Base-by-base conservation (phyloP, 2,888 invertebrate genomes). In the Habrosyne pyritoides region DNA sequence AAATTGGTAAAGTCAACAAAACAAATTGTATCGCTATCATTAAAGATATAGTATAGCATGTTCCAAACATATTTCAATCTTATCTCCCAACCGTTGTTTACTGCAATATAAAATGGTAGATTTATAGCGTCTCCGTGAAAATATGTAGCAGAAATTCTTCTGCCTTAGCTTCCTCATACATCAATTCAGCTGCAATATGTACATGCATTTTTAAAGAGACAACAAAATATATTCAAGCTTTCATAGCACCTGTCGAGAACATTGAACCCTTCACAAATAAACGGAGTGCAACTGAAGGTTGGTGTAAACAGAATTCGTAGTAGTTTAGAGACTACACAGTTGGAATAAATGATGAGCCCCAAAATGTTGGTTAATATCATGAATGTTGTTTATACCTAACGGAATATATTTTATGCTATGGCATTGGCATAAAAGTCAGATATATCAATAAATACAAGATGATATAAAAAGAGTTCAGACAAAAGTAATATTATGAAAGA, bases 141-240 rank as follows among this genome's bases (percentile, higher is more conserved):
- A 49, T 49, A 18, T 18, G 18, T 10, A 21, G 48, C 7, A 21
- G 14, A 28, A 28, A 49, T 28, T 49, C 18, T 14, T 28, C n/a
- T 33, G 33, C 33, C 14, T 28, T 10, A 1, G n/a, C 21, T 49
- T 1, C 21, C 49, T 28, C 49, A 28, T 28, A 49, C 21, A 28
- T 28, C 49, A 49, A 26, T 10, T 28, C 28, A 14, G 5, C 28
- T 14, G 10, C 28, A 5, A n/a, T 28, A n/a, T 28, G 10, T 4
- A 50, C 21, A 50, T 50, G 50, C 10, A 50, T 14, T 26, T 14
- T 49, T 14, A 49, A 49, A 49, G 24, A 22, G 21, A 24, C 22
- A 22, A 22, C 48, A 24, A 2, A 24, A 48, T 22, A n/a, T 33
- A 33, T 33, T n/a, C n/a, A n/a, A 33, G 33, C n/a, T 33, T n/a